A percentile compares a stretch with the other conserved stretches of the same genome.
These are phyloP conservation scores for Sisyra terminalis DNA, from an alignment of 2,888 invertebrate species.

Conservation along the genomic window DNA sequence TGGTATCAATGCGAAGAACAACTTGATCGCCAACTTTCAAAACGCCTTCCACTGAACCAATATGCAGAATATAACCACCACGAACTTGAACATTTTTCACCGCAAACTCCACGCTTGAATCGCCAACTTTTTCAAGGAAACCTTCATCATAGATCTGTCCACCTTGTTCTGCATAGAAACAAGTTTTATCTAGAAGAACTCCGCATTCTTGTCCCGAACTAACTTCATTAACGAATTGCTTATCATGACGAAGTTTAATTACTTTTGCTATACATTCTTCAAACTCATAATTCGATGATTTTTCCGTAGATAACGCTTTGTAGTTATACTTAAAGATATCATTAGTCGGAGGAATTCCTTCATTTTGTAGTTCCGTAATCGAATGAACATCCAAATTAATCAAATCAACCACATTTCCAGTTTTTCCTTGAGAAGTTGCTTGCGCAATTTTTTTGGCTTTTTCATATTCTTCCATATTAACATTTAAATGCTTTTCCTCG, in stretches of 20 bases:
- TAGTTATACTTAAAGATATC: constrained; percentile 90
- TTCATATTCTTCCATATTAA: constrained; percentile 87
- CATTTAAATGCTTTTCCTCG: constrained; percentile 78
- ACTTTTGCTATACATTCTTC: constrained; percentile 55
- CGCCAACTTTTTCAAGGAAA: constrained; percentile 62
- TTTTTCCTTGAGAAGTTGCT: constrained; percentile 76
- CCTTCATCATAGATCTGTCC: constrained; percentile 98
- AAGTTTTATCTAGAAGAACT: constrained; percentile 76
- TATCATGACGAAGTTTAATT: constrained; percentile 62
- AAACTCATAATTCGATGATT: constrained; percentile 63
- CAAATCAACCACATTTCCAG: constrained; percentile 61
- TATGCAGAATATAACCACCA: constrained; percentile 90
- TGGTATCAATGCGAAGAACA: constrained; percentile 63
- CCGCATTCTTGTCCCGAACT: constrained; percentile 79
- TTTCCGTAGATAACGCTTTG: constrained; percentile 39
- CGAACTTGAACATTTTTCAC: constrained; percentile 89
- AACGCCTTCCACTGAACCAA: constrained; percentile 70
- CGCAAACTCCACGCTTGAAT: constrained; percentile 79
- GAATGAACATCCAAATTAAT: constrained; percentile 90
- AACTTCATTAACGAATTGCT: constrained; percentile 73
- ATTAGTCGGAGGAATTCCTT: constrained; percentile 63
- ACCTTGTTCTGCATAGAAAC: constrained; percentile 98
- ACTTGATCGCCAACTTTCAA: constrained; percentile 76
- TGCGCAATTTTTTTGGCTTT: constrained; percentile 80
- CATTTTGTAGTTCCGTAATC: constrained; percentile 74